Evolutionary conservation across 1,140 invertebrate species (phyloP).

Genomic region (Aphidius gifuensis): DNA sequence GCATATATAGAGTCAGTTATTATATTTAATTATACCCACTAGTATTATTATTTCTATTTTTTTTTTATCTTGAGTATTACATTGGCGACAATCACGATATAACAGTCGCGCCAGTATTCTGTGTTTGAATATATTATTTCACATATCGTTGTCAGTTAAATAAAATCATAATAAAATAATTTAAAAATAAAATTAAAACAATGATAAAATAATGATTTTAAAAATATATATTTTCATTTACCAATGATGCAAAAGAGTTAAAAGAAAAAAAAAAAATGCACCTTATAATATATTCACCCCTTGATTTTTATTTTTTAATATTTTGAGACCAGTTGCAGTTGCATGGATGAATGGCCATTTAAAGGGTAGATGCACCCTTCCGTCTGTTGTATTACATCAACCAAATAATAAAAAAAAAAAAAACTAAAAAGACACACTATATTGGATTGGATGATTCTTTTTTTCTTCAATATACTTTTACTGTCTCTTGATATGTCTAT

Average conservation of each 20-base stretch:
- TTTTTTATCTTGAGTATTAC: too few species aligned
- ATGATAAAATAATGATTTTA: too few species aligned
- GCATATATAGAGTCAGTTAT: constrained; percentile 15
- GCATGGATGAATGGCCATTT: constrained; percentile 28
- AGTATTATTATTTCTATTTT: too few species aligned
- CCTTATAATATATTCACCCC: constrained; percentile 28
- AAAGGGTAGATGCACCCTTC: constrained; percentile 17
- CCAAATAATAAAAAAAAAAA: constrained; percentile 16
- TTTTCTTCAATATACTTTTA: neutral
- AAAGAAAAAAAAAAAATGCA: neutral
- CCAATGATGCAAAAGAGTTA: neutral
- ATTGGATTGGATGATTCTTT: constrained; percentile 16
- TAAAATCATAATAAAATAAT: too few species aligned
- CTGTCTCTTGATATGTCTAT: neutral
- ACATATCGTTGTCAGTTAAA: too few species aligned
- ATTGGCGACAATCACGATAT: too few species aligned
- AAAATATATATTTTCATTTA: too few species aligned
- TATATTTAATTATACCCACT: constrained; percentile 19
- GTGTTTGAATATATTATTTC: too few species aligned
- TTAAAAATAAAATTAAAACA: too few species aligned
- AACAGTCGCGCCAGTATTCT: too few species aligned
- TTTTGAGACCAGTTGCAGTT: constrained; percentile 13
- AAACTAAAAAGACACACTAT: constrained; percentile 3
- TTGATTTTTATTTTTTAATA: constrained; percentile 8
- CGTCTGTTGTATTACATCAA: constrained; percentile 5